Evolutionary conservation across 2,113 vertebrate genomes (phyloP), one percentile per base, ranked within the genome.

Genomic region (Scomber scombrus): DNA sequence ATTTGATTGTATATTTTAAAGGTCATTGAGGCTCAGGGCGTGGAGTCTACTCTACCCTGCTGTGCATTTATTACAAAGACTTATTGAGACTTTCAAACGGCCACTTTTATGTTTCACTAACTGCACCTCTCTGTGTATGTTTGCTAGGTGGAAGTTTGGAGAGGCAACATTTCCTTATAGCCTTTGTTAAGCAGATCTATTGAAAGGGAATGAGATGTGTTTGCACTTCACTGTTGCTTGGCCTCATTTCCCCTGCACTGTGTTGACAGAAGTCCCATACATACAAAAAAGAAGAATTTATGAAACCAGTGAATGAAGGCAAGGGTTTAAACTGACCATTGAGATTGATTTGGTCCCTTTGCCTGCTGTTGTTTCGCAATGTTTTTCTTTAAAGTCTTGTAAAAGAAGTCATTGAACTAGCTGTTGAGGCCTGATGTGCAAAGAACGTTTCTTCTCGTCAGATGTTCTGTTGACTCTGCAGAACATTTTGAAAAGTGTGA

Each of bases 111-210:
- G 14, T 69, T 80, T 66, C 54, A 64, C 61, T 58, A 61, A 19
- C 72, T 47, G 49, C 56, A 61, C 54, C 65, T 75, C 55, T 61
- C 13, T 54, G 34, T 71, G 66, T 63, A 11, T 62, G 55, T 83
- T 86, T 80, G 74, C 79, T 57, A 21, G 47, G 76, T 86, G 72
- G 70, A 88, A 23, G 81, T 88, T 82, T 84, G 40, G 54, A 82
- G 34, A 64, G 81, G 34, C 43, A 45, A 54, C 46, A 66, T 78
- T 87, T 88, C 74, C 73, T 65, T 70, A n/a, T 46, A 18, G 57
- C 57, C 65, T 80, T 76, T 89, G 79, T 86, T 71, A 21, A 31
- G 31, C 40, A 1, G 4, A 34, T 29, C 72, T 74, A 40, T 85
- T 75, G 45, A 85, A 78, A 63, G 13, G 56, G 47, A 63, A 0